These are phyloP conservation scores for Sorex fumeus DNA, from an alignment of 2,113 vertebrate genomes.

Conservation along the genomic window DNA sequence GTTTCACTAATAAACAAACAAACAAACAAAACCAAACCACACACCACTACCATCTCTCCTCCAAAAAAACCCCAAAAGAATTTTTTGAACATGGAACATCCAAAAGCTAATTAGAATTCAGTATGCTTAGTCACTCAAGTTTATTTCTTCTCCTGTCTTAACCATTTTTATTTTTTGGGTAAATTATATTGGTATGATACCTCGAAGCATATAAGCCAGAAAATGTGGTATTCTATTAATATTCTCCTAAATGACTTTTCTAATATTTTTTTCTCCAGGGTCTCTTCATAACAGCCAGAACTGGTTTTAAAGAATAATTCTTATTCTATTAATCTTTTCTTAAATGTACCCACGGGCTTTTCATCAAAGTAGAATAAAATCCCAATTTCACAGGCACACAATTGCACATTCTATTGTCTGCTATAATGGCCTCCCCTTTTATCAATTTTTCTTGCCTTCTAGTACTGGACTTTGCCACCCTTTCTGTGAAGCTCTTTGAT, in stretches of 20 bases:
- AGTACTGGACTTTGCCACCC: slow-evolving; percentile 28
- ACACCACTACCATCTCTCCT: no score
- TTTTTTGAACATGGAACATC: slow-evolving; percentile 38
- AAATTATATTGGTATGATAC: slow-evolving; percentile 9
- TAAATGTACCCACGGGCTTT: slow-evolving; percentile 55
- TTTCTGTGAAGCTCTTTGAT: slow-evolving; percentile 56
- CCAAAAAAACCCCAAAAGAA: not conserved
- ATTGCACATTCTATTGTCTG: not conserved
- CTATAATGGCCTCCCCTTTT: not conserved
- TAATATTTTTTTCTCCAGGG: not conserved
- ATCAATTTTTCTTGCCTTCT: slow-evolving; percentile 10
- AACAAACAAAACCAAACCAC: no score
- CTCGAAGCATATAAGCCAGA: slow-evolving; percentile 1
- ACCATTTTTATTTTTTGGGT: not conserved
- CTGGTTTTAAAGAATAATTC: slow-evolving; percentile 60
- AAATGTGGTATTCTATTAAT: slow-evolving; percentile 52
- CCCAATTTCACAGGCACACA: not conserved
- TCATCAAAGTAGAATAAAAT: slow-evolving; percentile 34
- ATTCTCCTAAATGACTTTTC: slow-evolving; percentile 23
- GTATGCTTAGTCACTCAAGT: not conserved
- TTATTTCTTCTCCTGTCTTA: not conserved
- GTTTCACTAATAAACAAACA: no score
- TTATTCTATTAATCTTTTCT: slow-evolving; percentile 22
- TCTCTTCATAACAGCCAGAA: slow-evolving; percentile 46
- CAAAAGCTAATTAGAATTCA: slow-evolving; percentile 30